Percentiles rank a stretch among this genome's conserved stretches.
Evolutionary conservation across 1,140 invertebrate species (phyloP).

Genomic region (Penaeus vannamei): DNA sequence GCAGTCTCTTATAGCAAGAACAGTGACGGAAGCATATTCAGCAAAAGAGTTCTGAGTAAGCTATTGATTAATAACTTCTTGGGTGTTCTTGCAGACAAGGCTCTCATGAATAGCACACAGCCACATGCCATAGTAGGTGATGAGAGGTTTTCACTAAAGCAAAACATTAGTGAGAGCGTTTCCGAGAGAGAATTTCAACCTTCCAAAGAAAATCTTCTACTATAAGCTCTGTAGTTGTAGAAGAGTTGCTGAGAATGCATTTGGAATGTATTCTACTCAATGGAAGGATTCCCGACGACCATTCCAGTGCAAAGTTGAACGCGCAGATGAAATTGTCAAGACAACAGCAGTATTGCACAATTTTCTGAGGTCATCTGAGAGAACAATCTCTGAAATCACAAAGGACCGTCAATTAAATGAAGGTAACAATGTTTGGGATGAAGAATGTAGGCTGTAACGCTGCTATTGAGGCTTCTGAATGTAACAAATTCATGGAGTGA

Average conservation of each 20-base stretch:
- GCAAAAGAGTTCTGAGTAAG: background rate
- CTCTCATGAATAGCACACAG: constrained; percentile 10
- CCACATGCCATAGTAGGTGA: constrained; percentile 8
- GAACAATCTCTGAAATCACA: too few species aligned
- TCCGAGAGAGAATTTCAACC: constrained; percentile 6
- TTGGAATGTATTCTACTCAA: constrained; percentile 13
- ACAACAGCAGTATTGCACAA: constrained; percentile 12
- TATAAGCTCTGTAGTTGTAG: background rate
- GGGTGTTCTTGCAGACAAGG: constrained; percentile 7
- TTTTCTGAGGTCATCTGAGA: too few species aligned
- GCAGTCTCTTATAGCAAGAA: constrained; percentile 19
- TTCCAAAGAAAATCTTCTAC: background rate
- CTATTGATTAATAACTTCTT: constrained; percentile 12
- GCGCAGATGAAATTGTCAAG: constrained; percentile 5
- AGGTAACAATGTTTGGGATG: too few species aligned
- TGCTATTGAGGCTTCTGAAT: too few species aligned
- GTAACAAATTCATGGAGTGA: too few species aligned
- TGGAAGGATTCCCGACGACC: constrained; percentile 9
- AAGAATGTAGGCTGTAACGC: too few species aligned
- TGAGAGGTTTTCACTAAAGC: background rate
- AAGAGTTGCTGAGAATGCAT: constrained; percentile 42
- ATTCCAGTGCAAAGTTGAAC: constrained; percentile 16
- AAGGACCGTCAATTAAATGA: too few species aligned
- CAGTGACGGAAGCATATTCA: background rate
- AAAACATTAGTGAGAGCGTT: background rate